Conservation (phyloP, 2,113 vertebrate genomes). For the Spheniscus mendiculus region DNA sequence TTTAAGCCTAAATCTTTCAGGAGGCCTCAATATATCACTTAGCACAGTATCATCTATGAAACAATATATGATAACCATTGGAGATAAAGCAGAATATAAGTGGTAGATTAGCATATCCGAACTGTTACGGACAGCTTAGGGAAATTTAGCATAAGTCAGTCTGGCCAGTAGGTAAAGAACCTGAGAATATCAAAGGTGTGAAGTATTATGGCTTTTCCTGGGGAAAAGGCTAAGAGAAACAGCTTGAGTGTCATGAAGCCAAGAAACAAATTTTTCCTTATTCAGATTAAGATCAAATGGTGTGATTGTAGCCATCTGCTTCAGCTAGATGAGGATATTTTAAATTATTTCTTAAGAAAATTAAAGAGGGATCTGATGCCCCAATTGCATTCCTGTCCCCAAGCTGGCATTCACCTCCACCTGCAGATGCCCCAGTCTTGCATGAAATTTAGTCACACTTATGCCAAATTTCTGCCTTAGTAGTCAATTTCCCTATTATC, state of each 20-base stretch:
- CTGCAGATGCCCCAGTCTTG: not conserved
- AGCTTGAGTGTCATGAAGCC: conserved; percentile 31
- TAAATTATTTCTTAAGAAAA: conserved; percentile 28
- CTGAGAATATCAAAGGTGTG: conserved; percentile 7
- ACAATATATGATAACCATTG: not conserved
- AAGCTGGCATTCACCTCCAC: not conserved
- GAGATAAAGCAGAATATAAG: not conserved
- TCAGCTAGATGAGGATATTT: conserved; percentile 41
- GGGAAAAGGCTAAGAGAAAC: conserved; percentile 31
- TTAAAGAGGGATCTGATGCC: not conserved
- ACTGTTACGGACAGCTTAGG: not conserved
- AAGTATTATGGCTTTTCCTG: conserved; percentile 13
- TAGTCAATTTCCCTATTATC: not conserved
- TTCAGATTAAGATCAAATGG: conserved; percentile 48
- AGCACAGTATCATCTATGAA: not conserved
- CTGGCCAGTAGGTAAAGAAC: not conserved
- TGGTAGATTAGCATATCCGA: not conserved
- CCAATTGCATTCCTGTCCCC: not conserved
- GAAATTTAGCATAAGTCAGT: not conserved
- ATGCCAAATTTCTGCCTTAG: not conserved
- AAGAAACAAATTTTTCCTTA: conserved; percentile 23
- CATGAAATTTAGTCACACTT: not conserved
- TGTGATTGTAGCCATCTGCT: conserved; percentile 59
- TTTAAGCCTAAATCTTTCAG: not conserved
- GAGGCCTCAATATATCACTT: not conserved